Evolutionary conservation across 2,797 vertebrate species (phyloP).

Genomic region (Hybognathus amarus): DNA sequence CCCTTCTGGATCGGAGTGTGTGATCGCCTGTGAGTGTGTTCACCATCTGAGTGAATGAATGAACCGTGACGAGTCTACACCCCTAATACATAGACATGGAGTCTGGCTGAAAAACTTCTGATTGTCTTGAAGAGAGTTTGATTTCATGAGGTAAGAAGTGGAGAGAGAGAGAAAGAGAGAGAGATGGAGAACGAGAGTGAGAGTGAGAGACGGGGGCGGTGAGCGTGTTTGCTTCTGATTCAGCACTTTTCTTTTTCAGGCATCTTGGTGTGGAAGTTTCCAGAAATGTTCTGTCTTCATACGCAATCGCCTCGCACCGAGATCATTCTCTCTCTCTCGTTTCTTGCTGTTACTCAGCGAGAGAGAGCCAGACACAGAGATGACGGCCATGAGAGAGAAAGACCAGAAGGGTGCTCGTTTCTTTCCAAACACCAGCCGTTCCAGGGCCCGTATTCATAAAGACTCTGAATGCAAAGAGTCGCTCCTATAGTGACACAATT

Average conservation of each 20-base stretch:
- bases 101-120: no score
- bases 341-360: constrained; percentile 12
- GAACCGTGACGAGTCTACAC: no score
- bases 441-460: neutral
- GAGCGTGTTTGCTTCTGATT: neutral
- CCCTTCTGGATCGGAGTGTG: no score
- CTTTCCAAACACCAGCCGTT: neutral
- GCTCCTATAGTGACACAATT: no score
- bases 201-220: neutral
- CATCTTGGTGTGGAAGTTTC: constrained; percentile 21
- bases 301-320: neutral
- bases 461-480: no score
- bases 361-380: neutral
- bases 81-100: no score
- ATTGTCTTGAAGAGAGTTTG: no score
- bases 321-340: neutral
- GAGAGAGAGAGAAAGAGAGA: neutral
- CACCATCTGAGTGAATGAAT: no score
- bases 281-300: neutral
- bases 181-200: neutral
- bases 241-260: constrained; percentile 6
- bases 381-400: neutral
- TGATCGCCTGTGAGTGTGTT: no score
- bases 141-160: no score
- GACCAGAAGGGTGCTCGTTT: neutral